Evolutionary conservation across 2,113 vertebrate species (phyloP).

Genomic region (Hypomesus transpacificus): DNA sequence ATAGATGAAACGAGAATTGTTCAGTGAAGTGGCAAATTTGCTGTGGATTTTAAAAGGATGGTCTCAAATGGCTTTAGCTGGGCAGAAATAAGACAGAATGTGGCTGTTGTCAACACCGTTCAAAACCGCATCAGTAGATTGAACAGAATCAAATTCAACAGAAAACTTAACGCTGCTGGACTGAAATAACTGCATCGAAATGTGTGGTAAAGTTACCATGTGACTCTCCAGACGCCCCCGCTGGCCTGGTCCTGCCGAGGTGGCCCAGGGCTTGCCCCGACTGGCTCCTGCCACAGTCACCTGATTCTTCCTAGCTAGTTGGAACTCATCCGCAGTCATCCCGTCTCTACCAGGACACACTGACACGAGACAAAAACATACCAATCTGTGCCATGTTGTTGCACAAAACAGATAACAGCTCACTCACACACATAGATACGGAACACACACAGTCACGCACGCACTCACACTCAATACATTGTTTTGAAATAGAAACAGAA

Average conservation of each 20-base stretch:
- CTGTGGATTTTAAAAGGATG: no score
- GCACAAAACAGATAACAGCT: neutral
- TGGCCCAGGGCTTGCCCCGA: conserved; percentile 54
- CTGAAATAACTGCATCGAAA: no score
- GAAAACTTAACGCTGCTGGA: no score
- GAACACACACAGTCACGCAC: neutral
- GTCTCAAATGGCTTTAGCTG: no score
- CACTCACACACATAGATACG: neutral
- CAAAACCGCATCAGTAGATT: no score
- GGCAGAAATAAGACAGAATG: no score
- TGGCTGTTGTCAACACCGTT: no score
- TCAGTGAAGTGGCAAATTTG: no score
- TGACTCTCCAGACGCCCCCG: conserved; percentile 8
- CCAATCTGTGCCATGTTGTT: neutral
- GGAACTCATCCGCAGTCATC: conserved; percentile 29
- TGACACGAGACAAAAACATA: conserved; percentile 30
- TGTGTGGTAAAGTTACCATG: no score
- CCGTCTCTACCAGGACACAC: conserved; percentile 15
- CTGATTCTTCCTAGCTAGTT: conserved; percentile 26
- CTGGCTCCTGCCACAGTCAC: conserved; percentile 38
- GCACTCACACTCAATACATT: neutral
- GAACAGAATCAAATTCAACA: no score
- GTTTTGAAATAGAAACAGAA: no score
- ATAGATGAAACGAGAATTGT: no score
- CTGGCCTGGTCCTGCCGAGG: conserved; percentile 34